phyloP scores from a whole-genome alignment of 2,113 vertebrate species.

The Macrotus californicus region DNA sequence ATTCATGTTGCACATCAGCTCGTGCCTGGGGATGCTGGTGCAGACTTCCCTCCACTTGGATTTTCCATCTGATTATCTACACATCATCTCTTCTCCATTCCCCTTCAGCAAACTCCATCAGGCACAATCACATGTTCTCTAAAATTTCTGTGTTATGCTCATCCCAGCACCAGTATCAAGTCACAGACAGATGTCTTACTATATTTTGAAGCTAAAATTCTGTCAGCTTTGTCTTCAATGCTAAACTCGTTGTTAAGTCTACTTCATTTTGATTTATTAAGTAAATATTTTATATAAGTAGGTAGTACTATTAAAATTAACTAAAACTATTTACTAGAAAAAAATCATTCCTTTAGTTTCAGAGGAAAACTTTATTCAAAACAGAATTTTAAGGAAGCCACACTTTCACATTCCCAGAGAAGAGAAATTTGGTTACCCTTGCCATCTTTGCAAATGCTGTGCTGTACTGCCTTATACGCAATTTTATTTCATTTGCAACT shows the following conservation, averaged over 20 bases:
- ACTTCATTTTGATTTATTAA: neutral
- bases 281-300: neutral
- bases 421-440: neutral
- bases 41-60: neutral
- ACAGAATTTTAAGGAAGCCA: neutral
- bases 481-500: constrained; percentile 38
- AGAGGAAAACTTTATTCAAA: neutral
- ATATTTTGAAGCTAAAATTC: neutral
- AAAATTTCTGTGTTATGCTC: neutral
- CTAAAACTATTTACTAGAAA: neutral
- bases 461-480: neutral
- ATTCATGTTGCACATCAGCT: neutral
- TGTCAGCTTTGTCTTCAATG: neutral
- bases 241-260: neutral
- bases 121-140: neutral
- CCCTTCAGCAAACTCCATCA: neutral
- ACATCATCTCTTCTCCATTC: neutral
- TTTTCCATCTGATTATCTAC: neutral
- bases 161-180: neutral
- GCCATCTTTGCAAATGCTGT: constrained; percentile 3
- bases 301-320: neutral
- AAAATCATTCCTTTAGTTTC: neutral
- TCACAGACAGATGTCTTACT: neutral
- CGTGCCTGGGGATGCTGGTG: neutral
- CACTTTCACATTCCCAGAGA: neutral